Conservation (phyloP, 2,113 vertebrate genomes). For the Laticauda laticaudata region DNA sequence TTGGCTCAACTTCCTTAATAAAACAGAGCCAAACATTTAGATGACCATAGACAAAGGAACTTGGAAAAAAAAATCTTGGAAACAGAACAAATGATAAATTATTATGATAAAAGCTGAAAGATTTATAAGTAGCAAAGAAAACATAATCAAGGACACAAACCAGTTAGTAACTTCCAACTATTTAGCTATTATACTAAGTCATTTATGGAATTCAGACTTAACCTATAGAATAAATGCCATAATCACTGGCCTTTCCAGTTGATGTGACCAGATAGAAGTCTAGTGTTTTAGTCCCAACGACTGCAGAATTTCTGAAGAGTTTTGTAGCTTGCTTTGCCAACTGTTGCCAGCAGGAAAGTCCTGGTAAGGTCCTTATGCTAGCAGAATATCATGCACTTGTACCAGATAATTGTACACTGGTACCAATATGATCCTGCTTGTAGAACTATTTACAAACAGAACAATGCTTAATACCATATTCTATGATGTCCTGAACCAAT, state of each 20-base stretch:
- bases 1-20: conserved; percentile 87
- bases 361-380: background rate
- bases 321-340: background rate
- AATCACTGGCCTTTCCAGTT: background rate
- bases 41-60: conserved; percentile 78
- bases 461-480: background rate
- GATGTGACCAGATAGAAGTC: background rate
- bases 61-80: conserved; percentile 77
- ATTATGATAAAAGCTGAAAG: conserved; percentile 78
- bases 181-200: conserved; percentile 38
- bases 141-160: conserved; percentile 65
- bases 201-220: conserved; percentile 6
- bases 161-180: conserved; percentile 52
- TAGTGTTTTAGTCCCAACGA: background rate
- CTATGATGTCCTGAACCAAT: background rate
- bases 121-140: conserved; percentile 81
- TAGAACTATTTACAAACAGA: background rate
- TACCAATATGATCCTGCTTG: background rate
- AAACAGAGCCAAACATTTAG: conserved; percentile 82
- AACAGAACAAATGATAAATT: conserved; percentile 88
- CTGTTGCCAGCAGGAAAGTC: background rate
- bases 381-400: background rate
- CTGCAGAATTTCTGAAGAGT: background rate
- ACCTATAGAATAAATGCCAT: conserved; percentile 24
- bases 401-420: background rate